Evolutionary conservation across 2,797 vertebrate genomes (phyloP).

Genomic region (Argyrosomus regius): DNA sequence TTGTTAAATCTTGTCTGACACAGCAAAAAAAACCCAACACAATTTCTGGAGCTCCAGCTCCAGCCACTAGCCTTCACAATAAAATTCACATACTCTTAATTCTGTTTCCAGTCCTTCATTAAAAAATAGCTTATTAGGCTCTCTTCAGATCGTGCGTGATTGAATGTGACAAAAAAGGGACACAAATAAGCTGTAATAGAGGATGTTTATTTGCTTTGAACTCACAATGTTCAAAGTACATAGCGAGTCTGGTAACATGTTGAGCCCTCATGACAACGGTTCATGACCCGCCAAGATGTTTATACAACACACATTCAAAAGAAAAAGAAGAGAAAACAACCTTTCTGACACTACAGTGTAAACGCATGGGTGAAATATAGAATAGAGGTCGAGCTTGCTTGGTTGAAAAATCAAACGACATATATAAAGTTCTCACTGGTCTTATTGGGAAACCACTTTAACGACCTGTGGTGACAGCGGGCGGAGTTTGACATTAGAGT

Average conservation of each 20-base stretch:
- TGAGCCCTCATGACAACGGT: constrained; percentile 27
- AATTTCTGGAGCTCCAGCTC: background rate
- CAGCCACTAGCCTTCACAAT: background rate
- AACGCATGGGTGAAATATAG: constrained; percentile 34
- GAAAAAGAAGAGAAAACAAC: background rate
- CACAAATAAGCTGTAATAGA: background rate
- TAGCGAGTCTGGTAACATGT: constrained; percentile 8
- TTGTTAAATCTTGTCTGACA: background rate
- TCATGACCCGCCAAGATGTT: constrained; percentile 33
- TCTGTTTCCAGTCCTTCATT: background rate
- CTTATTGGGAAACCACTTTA: constrained; percentile 61
- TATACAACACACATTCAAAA: constrained; percentile 26
- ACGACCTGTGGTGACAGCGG: constrained; percentile 60
- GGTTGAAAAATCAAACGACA: constrained; percentile 25
- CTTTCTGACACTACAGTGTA: constrained; percentile 10
- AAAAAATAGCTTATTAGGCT: background rate
- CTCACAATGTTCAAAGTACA: constrained; percentile 12
- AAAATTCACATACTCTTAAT: background rate
- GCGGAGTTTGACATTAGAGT: constrained; percentile 53
- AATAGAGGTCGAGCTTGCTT: constrained; percentile 11
- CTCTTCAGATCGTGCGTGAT: background rate
- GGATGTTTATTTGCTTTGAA: constrained; percentile 30
- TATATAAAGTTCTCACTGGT: constrained; percentile 63
- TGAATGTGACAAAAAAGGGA: background rate
- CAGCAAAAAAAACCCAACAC: too few relatives aligned